Percentiles rank a stretch among this genome's conserved stretches.
Evolutionary conservation across 2,888 invertebrate genomes (phyloP).

Genomic region (Parnassius glacialis): DNA sequence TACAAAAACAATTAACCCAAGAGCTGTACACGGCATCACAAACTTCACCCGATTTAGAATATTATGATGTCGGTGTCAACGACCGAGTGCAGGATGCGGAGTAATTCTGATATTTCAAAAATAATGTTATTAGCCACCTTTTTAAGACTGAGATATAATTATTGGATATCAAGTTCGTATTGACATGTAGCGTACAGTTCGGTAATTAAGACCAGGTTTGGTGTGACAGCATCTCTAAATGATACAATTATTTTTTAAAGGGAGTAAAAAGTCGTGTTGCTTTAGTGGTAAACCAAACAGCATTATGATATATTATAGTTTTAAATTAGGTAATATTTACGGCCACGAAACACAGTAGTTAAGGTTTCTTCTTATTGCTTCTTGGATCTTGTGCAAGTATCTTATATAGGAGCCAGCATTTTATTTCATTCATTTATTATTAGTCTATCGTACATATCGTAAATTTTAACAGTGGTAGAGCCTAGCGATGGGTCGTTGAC

Average conservation of each 20-base stretch:
- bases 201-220: constrained; percentile 27
- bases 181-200: constrained; percentile 34
- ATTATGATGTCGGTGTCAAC: constrained; percentile 47
- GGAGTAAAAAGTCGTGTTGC: neutral
- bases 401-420: too few species aligned
- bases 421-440: too few species aligned
- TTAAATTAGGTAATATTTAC: too few species aligned
- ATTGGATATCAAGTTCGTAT: constrained; percentile 45
- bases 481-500: too few species aligned
- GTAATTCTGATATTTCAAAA: constrained; percentile 61
- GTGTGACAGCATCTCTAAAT: constrained; percentile 22
- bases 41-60: constrained; percentile 45
- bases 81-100: constrained; percentile 49
- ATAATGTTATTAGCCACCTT: constrained; percentile 56
- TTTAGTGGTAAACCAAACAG: neutral
- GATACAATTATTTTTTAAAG: constrained; percentile 5
- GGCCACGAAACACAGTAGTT: too few species aligned
- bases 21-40: constrained; percentile 28
- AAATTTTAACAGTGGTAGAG: too few species aligned
- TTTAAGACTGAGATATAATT: constrained; percentile 53
- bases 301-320: neutral
- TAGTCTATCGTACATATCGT: too few species aligned
- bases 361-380: too few species aligned
- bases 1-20: constrained; percentile 17
- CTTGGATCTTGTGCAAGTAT: too few species aligned